A percentile compares a stretch with the other conserved stretches of the same genome.
These are phyloP conservation scores for Pollenia griseotomentosa DNA, from an alignment of 2,888 invertebrate species.

Conservation along the genomic window DNA sequence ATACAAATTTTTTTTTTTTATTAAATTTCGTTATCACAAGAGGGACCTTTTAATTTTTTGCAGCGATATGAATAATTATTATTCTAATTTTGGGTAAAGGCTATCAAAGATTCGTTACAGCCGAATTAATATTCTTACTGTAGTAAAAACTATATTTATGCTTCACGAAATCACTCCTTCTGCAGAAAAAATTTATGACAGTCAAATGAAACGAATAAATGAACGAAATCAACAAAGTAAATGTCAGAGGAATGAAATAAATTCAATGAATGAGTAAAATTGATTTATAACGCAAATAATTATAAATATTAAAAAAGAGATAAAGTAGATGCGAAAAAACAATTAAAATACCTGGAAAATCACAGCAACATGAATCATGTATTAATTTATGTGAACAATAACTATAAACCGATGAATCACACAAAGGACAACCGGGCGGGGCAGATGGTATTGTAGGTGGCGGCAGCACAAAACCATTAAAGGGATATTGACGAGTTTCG, in stretches of 20 bases:
- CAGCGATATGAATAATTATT: too few relatives aligned
- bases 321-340: background rate
- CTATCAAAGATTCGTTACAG: background rate
- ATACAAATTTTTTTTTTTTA: too few relatives aligned
- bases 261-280: constrained; percentile 25
- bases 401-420: constrained; percentile 91
- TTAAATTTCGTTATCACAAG: too few relatives aligned
- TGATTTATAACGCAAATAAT: constrained; percentile 21
- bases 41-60: too few relatives aligned
- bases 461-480: constrained; percentile 51
- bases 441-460: constrained; percentile 7
- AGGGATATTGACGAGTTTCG: constrained; percentile 57
- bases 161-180: background rate
- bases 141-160: background rate
- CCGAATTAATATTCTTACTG: background rate
- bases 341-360: constrained; percentile 82
- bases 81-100: too few relatives aligned
- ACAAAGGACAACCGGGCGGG: constrained; percentile 87
- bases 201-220: constrained; percentile 2
- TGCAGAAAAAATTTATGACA: background rate
- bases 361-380: constrained; percentile 91
- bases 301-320: constrained; percentile 23
- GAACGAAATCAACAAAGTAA: constrained; percentile 9
- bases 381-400: constrained; percentile 90
- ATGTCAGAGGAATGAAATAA: constrained; percentile 12